Percentiles rank a stretch among this genome's conserved stretches.
Conservation (phyloP, 2,888 invertebrate species). For the Lottia gigantea region DNA sequence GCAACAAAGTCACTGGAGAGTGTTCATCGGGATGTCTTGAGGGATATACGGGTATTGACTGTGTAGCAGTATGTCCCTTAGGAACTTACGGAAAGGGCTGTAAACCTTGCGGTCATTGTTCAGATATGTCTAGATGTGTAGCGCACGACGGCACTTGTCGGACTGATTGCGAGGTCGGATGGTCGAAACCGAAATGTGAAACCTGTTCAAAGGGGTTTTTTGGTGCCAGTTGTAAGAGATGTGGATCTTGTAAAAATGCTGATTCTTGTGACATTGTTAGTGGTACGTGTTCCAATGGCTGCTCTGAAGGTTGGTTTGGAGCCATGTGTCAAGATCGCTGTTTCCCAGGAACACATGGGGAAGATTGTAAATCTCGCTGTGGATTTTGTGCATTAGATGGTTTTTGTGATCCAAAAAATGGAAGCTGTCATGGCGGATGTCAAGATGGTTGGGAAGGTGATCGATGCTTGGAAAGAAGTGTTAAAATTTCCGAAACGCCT, state of each 20-base stretch:
- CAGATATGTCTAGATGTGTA: background rate
- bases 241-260: background rate
- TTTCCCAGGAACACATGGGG: background rate
- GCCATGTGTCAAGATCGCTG: background rate
- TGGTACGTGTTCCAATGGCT: background rate
- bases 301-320: background rate
- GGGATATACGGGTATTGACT: constrained; percentile 22
- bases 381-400: constrained; percentile 10
- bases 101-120: background rate
- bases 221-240: background rate
- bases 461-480: background rate
- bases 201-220: background rate
- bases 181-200: background rate
- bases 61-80: constrained; percentile 20
- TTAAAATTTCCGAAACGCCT: background rate
- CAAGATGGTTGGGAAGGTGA: constrained; percentile 1
- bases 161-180: background rate
- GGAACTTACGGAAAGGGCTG: background rate
- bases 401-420: background rate
- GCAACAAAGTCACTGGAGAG: constrained; percentile 26
- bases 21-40: constrained; percentile 27
- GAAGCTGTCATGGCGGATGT: background rate
- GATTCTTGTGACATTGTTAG: background rate
- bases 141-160: background rate
- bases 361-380: constrained; percentile 8